Evolutionary conservation across 2,888 invertebrate genomes (phyloP), one percentile per base, ranked within the genome.

Genomic region (Microdon myrmicae): DNA sequence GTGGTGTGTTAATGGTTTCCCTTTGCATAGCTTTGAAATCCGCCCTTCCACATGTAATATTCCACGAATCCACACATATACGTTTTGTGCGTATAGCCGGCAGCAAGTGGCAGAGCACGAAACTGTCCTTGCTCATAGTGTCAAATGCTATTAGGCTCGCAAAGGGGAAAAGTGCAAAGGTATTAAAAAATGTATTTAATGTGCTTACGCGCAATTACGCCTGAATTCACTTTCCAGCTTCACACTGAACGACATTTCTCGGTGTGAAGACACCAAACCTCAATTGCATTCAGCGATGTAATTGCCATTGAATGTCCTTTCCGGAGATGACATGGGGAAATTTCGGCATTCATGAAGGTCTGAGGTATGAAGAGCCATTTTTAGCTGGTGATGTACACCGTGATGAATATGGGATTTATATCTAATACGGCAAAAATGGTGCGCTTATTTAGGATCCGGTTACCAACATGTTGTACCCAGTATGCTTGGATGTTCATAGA

Each of bases 181-280:
- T 76, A 77, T 77, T 77, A 77, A 77, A 77, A n/a, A 77, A 77
- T 77, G 75, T 76, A 77, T 77, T 77, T 77, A 76, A 77, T 75
- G 74, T 75, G 75, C 74, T 77, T 75, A 75, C 77, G 75, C 76
- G 77, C 77, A 77, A 77, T 77, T 77, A 77, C 75, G 75, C 75
- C 72, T 73, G 74, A 73, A 59, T 75, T 75, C 72, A 73, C 71
- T 71, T 72, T 72, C 74, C 73, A 70, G 73, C 69, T 60, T 68
- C n/a, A n/a, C n/a, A 67, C 53, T 28, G 43, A 56, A 60, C 38
- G 44, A 35, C 54, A 53, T 58, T 58, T 66, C 44, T 55, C 43
- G 44, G 53, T 66, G 66, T 59, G 54, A 66, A 59, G n/a, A n/a
- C n/a, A 53, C 48, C 44, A 66, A 66, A 66, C 66, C 59, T 66